A percentile compares a stretch with the other conserved stretches of the same genome.
These are phyloP conservation scores for Sterna hirundo DNA, from an alignment of 2,113 vertebrate genomes.

Conservation along the genomic window DNA sequence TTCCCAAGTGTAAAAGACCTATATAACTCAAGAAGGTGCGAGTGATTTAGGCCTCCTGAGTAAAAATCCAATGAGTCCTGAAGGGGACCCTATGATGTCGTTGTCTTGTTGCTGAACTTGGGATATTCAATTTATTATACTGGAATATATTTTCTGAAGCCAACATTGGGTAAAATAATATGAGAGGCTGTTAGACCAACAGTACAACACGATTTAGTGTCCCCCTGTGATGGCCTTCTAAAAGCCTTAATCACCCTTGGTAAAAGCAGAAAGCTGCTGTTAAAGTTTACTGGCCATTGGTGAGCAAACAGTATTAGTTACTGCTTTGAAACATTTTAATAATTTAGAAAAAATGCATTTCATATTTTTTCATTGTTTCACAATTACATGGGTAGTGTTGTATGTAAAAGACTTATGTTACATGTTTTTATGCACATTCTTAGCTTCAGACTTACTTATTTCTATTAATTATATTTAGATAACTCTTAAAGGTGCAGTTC, in stretches of 20 bases:
- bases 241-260: slow-evolving; percentile 46
- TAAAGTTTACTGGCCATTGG: slow-evolving; percentile 1
- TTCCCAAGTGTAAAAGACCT: slow-evolving; percentile 75
- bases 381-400: neutral
- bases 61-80: slow-evolving; percentile 76
- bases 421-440: neutral
- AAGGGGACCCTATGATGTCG: slow-evolving; percentile 65
- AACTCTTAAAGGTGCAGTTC: neutral
- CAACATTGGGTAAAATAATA: slow-evolving; percentile 67
- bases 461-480: neutral
- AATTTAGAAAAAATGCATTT: neutral
- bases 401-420: neutral
- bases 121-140: slow-evolving; percentile 69
- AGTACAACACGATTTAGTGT: slow-evolving; percentile 57
- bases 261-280: slow-evolving; percentile 25
- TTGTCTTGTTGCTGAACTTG: slow-evolving; percentile 74
- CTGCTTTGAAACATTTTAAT: neutral
- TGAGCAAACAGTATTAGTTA: neutral
- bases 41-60: slow-evolving; percentile 71
- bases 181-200: slow-evolving; percentile 59
- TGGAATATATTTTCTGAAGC: slow-evolving; percentile 72
- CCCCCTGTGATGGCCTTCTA: slow-evolving; percentile 40
- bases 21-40: slow-evolving; percentile 75
- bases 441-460: neutral
- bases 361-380: neutral